A percentile compares a stretch with the other conserved stretches of the same genome.
Conservation (phyloP, 2,113 vertebrate species). For the Scolopax mira region DNA sequence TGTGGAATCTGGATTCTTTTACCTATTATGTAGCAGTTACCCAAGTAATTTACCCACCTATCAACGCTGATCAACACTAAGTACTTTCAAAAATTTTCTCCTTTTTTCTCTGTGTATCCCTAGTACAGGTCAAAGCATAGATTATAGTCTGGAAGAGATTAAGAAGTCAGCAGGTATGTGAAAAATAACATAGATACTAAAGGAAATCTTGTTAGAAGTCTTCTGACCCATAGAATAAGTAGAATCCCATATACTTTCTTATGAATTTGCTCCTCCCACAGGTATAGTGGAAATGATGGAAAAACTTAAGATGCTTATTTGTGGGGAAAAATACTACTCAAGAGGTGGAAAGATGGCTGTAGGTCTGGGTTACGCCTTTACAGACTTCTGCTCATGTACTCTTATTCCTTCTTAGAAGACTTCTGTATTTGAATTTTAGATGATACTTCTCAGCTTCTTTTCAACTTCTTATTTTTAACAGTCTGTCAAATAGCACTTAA, state of each 20-base stretch:
- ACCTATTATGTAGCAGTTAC: background rate
- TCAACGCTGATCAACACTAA: background rate
- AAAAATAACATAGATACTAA: background rate
- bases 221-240: background rate
- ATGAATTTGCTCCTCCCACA: background rate
- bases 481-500: background rate
- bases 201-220: background rate
- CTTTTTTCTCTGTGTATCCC: background rate
- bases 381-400: background rate
- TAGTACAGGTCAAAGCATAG: background rate
- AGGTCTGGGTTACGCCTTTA: background rate
- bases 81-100: background rate
- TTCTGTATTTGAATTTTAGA: background rate
- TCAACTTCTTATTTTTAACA: background rate
- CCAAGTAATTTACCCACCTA: background rate
- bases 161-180: background rate
- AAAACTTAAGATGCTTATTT: background rate
- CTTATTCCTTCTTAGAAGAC: background rate
- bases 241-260: background rate
- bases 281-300: background rate
- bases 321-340: background rate
- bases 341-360: background rate
- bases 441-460: background rate
- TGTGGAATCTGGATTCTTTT: background rate
- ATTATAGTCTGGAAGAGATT: background rate